phyloP scores from a whole-genome alignment of 1,140 invertebrate genomes.

The Drosophila ercepeae region DNA sequence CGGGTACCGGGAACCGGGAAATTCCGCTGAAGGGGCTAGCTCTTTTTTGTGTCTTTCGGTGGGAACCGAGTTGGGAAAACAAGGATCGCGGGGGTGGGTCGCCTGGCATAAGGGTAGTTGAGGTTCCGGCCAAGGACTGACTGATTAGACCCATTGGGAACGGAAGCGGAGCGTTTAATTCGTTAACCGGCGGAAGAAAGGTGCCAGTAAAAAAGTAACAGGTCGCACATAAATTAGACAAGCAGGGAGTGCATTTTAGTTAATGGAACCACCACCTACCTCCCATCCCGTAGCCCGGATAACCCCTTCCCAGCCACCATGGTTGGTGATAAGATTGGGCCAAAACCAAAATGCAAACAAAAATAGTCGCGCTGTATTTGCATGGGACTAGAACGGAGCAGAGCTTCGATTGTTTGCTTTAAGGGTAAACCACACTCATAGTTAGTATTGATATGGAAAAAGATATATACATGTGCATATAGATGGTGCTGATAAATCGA shows the following conservation, averaged over 20 bases:
- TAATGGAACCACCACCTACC: neutral
- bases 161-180: constrained; percentile 72
- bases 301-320: constrained; percentile 3
- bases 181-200: constrained; percentile 47
- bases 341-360: constrained; percentile 49
- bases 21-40: constrained; percentile 53
- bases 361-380: constrained; percentile 50
- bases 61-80: constrained; percentile 56
- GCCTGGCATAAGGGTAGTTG: constrained; percentile 21
- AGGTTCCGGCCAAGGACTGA: constrained; percentile 37
- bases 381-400: constrained; percentile 43
- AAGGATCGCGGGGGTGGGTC: constrained; percentile 12
- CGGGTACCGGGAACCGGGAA: no score
- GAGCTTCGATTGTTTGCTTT: constrained; percentile 44
- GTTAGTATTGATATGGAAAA: constrained; percentile 22
- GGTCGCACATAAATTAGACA: constrained; percentile 66
- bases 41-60: constrained; percentile 30
- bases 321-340: constrained; percentile 55
- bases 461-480: constrained; percentile 35
- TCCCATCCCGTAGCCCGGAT: constrained; percentile 3
- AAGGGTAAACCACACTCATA: constrained; percentile 35
- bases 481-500: constrained; percentile 40
- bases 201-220: constrained; percentile 48
- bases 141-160: constrained; percentile 64
- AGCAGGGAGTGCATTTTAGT: constrained; percentile 31